These are phyloP conservation scores for Calidris pygmaea DNA, from an alignment of 2,113 vertebrate species.

Conservation along the genomic window DNA sequence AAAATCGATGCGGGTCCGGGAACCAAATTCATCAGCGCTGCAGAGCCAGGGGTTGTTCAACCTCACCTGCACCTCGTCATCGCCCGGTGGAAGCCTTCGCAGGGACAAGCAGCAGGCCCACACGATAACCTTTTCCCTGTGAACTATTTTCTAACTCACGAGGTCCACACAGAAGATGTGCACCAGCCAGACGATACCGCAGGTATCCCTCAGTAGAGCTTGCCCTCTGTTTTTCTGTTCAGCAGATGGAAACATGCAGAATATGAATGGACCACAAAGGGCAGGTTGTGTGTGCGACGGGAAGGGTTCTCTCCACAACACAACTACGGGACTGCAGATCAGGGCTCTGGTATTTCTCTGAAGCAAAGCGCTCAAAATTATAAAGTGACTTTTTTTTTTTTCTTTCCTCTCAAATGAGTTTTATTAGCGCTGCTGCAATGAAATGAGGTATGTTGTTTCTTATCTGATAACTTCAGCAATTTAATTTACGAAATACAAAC, in stretches of 20 bases:
- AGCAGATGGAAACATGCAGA: background rate
- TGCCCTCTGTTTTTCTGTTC: background rate
- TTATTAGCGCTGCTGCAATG: background rate
- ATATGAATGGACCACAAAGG: background rate
- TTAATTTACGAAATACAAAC: slow-evolving; percentile 63
- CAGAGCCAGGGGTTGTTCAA: background rate
- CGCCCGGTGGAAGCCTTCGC: rapidly evolving
- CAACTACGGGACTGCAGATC: background rate
- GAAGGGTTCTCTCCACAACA: background rate
- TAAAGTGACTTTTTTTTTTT: background rate
- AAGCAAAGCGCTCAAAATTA: background rate
- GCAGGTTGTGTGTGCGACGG: rapidly evolving
- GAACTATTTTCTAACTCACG: background rate
- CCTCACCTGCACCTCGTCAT: background rate
- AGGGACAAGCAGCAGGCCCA: background rate
- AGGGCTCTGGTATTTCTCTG: rapidly evolving
- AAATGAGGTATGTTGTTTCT: background rate
- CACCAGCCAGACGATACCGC: background rate
- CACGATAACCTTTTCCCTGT: rapidly evolving
- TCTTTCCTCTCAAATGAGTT: background rate
- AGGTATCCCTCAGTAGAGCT: background rate
- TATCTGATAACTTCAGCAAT: slow-evolving; percentile 36
- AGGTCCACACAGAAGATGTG: background rate
- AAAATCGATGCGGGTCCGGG: rapidly evolving
- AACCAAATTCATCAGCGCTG: background rate